Evolutionary conservation across 2,113 vertebrate species (phyloP).

Genomic region (Hippocampus barbouri): DNA sequence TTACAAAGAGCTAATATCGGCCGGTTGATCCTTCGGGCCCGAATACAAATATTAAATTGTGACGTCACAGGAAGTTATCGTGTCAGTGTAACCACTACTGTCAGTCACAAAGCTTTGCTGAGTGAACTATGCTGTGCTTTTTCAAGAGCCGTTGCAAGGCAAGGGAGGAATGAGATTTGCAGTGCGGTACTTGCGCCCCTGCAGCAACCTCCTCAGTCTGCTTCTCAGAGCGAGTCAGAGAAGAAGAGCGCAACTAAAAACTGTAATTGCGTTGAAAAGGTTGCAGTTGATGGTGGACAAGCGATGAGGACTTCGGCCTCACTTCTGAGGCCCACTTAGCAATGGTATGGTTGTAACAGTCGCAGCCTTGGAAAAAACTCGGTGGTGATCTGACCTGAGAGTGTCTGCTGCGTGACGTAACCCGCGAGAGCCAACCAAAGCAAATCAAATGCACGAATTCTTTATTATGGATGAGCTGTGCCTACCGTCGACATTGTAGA

Average conservation of each 20-base stretch:
- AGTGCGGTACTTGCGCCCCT: conserved; percentile 72
- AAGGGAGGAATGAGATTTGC: not conserved
- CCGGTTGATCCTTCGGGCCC: too few relatives aligned
- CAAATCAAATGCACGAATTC: not conserved
- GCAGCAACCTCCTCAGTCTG: conserved; percentile 73
- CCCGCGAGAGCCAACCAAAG: not conserved
- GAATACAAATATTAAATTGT: not conserved
- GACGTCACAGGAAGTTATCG: not conserved
- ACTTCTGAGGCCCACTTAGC: not conserved
- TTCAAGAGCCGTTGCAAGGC: conserved; percentile 1
- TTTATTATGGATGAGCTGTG: conserved; percentile 2
- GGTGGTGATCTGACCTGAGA: not conserved
- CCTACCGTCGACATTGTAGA: conserved; percentile 92
- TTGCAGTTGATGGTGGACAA: too few relatives aligned
- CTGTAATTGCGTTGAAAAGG: not conserved
- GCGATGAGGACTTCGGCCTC: not conserved
- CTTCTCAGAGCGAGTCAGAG: conserved; percentile 70
- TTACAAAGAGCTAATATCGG: too few relatives aligned
- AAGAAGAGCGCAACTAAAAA: not conserved
- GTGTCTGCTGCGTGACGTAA: not conserved
- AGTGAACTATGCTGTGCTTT: not conserved
- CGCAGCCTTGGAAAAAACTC: not conserved
- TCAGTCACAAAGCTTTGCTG: too few relatives aligned
- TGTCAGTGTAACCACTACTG: too few relatives aligned
- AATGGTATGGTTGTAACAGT: too few relatives aligned